Evolutionary conservation across 2,113 vertebrate species (phyloP), one percentile per base, ranked within the genome.

Genomic region (cat (Felis catus)): DNA sequence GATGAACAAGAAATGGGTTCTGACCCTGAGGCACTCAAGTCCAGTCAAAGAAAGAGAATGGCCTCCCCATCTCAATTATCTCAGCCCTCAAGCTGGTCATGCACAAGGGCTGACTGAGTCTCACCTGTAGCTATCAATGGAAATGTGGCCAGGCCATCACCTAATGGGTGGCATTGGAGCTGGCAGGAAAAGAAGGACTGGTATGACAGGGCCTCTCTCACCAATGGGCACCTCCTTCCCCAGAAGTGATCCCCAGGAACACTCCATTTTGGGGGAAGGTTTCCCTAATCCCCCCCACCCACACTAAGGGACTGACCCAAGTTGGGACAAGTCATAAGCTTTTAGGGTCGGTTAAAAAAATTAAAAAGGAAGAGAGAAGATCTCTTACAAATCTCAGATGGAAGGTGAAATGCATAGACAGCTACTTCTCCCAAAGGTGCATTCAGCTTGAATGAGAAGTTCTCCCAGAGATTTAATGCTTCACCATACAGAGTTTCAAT

Each of bases 311-410:
- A 74, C 29, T 31, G 15, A 94, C 23, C 14, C 25, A 51, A 36
- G 2, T 4, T 71, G 41, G 45, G 9, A 84, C 18, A 90, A 79
- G 66, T 94, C 41, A 95, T 80, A 88, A 94, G 87, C 25, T 27
- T 65, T 27, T n/a, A 90, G 63, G 12, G 33, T 58, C 29, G 58
- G 73, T 90, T 92, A 70, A 87, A 95, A 90, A 94, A 80, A 76
- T 78, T 19, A 33, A 78, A 51, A 95, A 65, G 63, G 4, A 48
- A 74, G 23, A 15, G 8, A 63, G 41, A 76, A 48, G 74, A 48
- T 48, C 16, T 16, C 74, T 78, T 48, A 41, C 87, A 65, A 61
- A 88, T 9, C 18, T 89, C 31, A 25, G 65, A 80, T 89, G 48
- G 66, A 95, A 93, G 39, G 41, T 53, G 23, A 88, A 74, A 74